Base-by-base conservation (phyloP, 2,888 invertebrate species). In the Suillia variegata region DNA sequence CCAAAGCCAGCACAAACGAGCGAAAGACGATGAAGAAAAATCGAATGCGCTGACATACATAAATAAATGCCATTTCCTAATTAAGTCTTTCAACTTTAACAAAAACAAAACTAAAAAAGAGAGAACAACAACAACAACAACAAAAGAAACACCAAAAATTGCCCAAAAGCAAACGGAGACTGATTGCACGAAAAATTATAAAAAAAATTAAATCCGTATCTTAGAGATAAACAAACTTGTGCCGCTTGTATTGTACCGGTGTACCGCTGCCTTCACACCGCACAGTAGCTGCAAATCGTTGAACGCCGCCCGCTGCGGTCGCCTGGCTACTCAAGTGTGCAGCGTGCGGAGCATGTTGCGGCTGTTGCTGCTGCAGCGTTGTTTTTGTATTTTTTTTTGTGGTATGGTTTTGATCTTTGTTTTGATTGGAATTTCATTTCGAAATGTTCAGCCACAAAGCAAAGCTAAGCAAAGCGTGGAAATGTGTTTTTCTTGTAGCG, bases 41-140 rank as follows among this genome's bases (percentile, higher is more conserved):
- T 13, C 38, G n/a, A 38, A 8, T 4, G n/a, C 38, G 76, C 74
- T 74, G 69, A 75, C 70, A 73, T 67, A 67, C 73, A 73, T 74
- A 73, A 74, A 74, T 70, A 72, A 73, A 45, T 70, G 65, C 61
- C 67, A 65, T 75, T 71, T 69, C 68, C 72, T 75, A 74, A 74
- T 74, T 74, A 74, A 75, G 73, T 75, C 71, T 70, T 68, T 65
- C 66, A 66, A 61, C 57, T 51, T 33, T 42, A 56, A 53, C 24
- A 47, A 31, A 31, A n/a, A 31, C 31, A 31, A 12, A 6, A 31
- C 31, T 12, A 6, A 12, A 31, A 31, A 12, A 31, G 5, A 49
- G 57, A 52, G 26, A 58, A 58, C 48, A 48, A 52, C 54, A 38
- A 38, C 34, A 51, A 51, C 48, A 48, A 62, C 22, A 38, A 49